Conservation (phyloP, 2,113 vertebrate genomes). For the Eudyptes chrysolophus region DNA sequence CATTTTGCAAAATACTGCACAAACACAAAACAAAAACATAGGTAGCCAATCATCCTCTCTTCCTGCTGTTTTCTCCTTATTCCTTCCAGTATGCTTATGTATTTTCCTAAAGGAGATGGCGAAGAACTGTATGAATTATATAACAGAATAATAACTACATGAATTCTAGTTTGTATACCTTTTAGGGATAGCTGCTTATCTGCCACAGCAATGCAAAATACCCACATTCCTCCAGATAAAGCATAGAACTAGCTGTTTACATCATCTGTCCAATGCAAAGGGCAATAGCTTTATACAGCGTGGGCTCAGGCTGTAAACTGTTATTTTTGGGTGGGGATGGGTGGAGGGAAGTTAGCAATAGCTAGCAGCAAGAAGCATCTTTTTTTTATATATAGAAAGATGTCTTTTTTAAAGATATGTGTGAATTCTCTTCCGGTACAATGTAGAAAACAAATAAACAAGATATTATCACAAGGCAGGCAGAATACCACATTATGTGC, state of each 20-base stretch:
- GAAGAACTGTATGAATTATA: background rate
- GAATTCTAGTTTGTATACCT: background rate
- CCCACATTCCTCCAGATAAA: background rate
- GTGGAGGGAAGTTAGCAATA: background rate
- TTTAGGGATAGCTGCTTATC: background rate
- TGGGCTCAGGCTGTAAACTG: background rate
- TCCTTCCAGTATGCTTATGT: background rate
- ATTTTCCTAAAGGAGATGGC: background rate
- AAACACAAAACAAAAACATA: background rate
- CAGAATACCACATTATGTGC: background rate
- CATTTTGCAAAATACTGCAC: background rate
- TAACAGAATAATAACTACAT: background rate
- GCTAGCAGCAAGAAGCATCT: background rate
- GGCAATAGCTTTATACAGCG: background rate
- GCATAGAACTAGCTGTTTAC: background rate
- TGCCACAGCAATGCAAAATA: background rate
- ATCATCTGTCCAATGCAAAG: background rate
- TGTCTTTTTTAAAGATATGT: background rate
- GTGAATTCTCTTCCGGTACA: background rate
- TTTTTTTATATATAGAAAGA: background rate
- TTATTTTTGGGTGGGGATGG: background rate
- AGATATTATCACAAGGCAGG: background rate
- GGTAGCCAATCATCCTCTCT: background rate
- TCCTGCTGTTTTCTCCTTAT: background rate
- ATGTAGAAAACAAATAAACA: background rate